Percentiles rank a stretch among this genome's conserved stretches.
Conservation (phyloP, 2,113 vertebrate genomes). For the Ciconia maguari region DNA sequence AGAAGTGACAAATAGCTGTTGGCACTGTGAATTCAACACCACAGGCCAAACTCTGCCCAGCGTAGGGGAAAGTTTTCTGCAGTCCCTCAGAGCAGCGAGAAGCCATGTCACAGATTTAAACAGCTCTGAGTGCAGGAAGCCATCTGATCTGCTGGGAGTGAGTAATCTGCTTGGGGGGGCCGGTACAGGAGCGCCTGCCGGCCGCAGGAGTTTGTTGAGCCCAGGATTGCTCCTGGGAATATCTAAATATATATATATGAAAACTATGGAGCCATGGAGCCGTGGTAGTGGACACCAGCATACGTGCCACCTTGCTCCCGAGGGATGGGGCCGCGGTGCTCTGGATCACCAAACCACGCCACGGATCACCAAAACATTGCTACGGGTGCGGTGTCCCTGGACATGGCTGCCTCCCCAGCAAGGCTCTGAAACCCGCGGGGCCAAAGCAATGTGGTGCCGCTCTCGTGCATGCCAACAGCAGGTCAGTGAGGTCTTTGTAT, state of each 20-base stretch:
- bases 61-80: background rate
- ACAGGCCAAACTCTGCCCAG: background rate
- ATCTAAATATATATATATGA: background rate
- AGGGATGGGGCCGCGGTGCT: accelerated
- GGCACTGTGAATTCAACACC: background rate
- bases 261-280: background rate
- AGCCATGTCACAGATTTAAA: background rate
- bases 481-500: background rate
- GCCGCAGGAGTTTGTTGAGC: background rate
- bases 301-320: accelerated
- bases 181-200: accelerated
- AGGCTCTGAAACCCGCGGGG: background rate
- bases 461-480: accelerated
- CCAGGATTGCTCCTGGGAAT: background rate
- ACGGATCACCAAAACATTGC: background rate
- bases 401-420: background rate
- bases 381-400: background rate
- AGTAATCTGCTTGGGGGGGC: background rate
- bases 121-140: background rate
- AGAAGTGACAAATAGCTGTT: background rate
- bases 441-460: background rate
- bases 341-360: background rate
- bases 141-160: background rate
- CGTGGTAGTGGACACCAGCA: background rate
- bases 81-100: background rate